Percentiles rank a stretch among this genome's conserved stretches.
Conservation (phyloP, 2,113 vertebrate genomes). For the Rhynchopsitta pachyrhyncha region DNA sequence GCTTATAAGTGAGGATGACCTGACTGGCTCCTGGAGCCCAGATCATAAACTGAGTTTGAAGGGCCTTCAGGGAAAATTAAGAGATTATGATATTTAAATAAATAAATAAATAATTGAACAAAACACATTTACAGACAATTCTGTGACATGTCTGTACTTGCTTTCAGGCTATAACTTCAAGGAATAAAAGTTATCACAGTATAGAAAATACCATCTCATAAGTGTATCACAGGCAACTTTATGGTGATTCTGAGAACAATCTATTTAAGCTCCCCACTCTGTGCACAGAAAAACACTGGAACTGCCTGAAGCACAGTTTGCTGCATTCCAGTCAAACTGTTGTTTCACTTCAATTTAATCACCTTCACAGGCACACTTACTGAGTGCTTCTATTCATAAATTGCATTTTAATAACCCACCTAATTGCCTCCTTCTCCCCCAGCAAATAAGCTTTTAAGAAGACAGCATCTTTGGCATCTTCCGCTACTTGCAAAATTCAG, state of each 20-base stretch:
- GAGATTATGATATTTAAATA: not conserved
- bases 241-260: not conserved
- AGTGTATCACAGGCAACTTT: not conserved
- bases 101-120: not conserved
- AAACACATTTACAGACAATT: not conserved
- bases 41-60: not conserved
- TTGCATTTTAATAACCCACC: constrained; percentile 60
- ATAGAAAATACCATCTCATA: not conserved
- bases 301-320: constrained; percentile 28
- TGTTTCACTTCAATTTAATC: constrained; percentile 63
- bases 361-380: constrained; percentile 40
- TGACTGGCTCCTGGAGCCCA: not conserved
- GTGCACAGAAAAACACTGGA: not conserved
- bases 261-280: not conserved
- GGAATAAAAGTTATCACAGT: not conserved
- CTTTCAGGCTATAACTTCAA: not conserved
- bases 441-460: constrained; percentile 36
- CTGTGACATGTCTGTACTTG: not conserved
- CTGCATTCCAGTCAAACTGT: constrained; percentile 49
- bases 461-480: constrained; percentile 13
- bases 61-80: not conserved
- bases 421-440: constrained; percentile 49
- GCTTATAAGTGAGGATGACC: not conserved
- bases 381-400: constrained; percentile 58
- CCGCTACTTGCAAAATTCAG: not conserved